Conservation (phyloP, 1,140 invertebrate genomes). For the Cecropterus lyciades region DNA sequence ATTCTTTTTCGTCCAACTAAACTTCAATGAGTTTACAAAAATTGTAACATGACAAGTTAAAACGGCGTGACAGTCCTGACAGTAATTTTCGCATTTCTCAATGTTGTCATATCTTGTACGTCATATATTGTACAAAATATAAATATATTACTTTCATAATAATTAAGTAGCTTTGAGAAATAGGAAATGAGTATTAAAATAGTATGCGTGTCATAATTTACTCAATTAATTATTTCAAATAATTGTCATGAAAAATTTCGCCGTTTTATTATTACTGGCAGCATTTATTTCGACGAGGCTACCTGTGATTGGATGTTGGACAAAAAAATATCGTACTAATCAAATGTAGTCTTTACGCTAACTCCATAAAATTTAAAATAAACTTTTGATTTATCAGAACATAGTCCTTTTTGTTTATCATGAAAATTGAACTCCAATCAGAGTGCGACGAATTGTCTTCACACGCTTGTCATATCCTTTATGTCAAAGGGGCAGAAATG, state of each 20-base stretch:
- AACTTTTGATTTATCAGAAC: background rate
- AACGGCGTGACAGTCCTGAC: background rate
- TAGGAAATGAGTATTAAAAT: no score
- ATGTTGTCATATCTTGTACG: no score
- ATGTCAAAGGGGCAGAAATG: conserved; percentile 54
- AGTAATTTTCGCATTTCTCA: no score
- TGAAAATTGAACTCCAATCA: conserved; percentile 53
- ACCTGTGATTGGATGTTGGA: conserved; percentile 35
- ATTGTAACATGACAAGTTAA: conserved; percentile 11
- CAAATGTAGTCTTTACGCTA: background rate
- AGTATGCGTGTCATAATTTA: no score
- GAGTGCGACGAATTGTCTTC: conserved; percentile 69
- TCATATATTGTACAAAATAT: no score
- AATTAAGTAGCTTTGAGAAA: no score
- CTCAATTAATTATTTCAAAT: no score
- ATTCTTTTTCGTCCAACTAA: conserved; percentile 1
- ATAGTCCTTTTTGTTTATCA: conserved; percentile 11
- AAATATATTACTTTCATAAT: no score
- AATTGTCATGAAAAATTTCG: no score
- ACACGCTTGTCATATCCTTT: conserved; percentile 52
- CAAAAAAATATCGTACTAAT: background rate
- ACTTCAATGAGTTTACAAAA: conserved; percentile 34
- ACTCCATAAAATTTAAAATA: background rate
- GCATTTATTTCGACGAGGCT: conserved; percentile 42
- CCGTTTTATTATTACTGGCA: conserved; percentile 36